Evolutionary conservation across 2,113 vertebrate genomes (phyloP).

Genomic region (Brachyhypopomus occidentalis): DNA sequence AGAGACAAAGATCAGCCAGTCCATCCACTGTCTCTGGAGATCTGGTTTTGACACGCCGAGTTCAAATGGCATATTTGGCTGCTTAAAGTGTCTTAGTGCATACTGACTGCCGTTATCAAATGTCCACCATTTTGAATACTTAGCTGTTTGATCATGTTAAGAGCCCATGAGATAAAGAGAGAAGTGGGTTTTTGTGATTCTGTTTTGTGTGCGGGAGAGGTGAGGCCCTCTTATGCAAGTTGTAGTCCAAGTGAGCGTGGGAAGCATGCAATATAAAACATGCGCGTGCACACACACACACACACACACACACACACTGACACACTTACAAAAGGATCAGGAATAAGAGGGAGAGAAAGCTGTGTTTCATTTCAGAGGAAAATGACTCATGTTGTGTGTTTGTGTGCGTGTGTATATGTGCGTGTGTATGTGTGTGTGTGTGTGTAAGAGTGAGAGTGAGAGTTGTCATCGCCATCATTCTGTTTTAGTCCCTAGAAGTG

Average conservation of each 20-base stretch:
- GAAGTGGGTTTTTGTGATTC: slow-evolving; percentile 22
- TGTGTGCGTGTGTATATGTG: background rate
- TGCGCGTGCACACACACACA: slow-evolving; percentile 14
- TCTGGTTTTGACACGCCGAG: background rate
- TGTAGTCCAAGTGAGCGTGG: slow-evolving; percentile 57
- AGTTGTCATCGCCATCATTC: slow-evolving; percentile 39
- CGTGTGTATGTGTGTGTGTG: slow-evolving; percentile 3
- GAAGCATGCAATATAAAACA: slow-evolving; percentile 48
- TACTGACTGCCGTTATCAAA: background rate
- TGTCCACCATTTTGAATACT: slow-evolving; percentile 10
- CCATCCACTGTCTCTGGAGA: background rate
- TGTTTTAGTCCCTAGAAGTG: background rate
- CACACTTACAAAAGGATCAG: slow-evolving; percentile 26
- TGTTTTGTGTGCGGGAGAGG: slow-evolving; percentile 35
- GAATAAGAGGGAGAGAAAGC: slow-evolving; percentile 17
- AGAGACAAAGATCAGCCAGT: background rate
- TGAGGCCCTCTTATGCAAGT: slow-evolving; percentile 58
- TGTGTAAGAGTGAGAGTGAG: background rate
- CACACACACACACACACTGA: slow-evolving; percentile 2
- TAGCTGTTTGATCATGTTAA: slow-evolving; percentile 2
- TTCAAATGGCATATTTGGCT: background rate
- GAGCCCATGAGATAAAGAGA: slow-evolving; percentile 21
- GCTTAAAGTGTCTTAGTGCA: no score
- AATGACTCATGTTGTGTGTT: slow-evolving; percentile 17
- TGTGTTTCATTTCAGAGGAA: slow-evolving; percentile 42